These are phyloP conservation scores for Carcinoscorpius rotundicauda DNA, from an alignment of 1,140 invertebrate genomes.

Conservation along the genomic window DNA sequence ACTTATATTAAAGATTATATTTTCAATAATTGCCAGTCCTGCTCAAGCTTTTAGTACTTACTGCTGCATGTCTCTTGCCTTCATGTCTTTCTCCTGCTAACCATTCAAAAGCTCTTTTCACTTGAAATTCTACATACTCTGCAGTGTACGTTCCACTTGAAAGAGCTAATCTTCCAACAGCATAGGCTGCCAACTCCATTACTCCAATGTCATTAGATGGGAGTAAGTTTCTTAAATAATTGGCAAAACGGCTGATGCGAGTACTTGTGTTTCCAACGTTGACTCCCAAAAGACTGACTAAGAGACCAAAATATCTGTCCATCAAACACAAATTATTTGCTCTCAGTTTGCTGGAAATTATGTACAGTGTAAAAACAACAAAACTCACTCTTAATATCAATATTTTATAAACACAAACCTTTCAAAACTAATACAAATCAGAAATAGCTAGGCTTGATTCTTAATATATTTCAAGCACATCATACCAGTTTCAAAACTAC, in stretches of 20 bases:
- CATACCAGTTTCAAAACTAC: no score
- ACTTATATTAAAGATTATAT: slow-evolving; percentile 7
- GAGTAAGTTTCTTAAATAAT: slow-evolving; percentile 77
- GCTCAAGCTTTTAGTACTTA: slow-evolving; percentile 29
- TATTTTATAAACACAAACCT: no score
- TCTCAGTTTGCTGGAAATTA: no score
- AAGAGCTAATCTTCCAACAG: slow-evolving; percentile 77
- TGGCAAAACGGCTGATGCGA: slow-evolving; percentile 79
- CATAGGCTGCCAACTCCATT: slow-evolving; percentile 92
- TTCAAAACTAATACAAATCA: no score
- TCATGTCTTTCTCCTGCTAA: slow-evolving; percentile 76
- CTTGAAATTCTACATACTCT: slow-evolving; percentile 93
- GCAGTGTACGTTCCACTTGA: slow-evolving; percentile 86
- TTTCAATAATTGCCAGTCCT: slow-evolving; percentile 2
- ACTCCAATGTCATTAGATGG: slow-evolving; percentile 81
- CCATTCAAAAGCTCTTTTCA: slow-evolving; percentile 89
- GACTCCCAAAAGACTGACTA: slow-evolving; percentile 79
- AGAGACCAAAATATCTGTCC: slow-evolving; percentile 26
- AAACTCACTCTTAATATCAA: no score
- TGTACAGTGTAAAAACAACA: no score
- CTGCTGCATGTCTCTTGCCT: slow-evolving; percentile 76
- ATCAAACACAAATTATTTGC: no score
- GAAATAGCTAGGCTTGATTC: no score
- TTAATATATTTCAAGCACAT: no score
- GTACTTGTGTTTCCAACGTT: slow-evolving; percentile 86